phyloP scores from a whole-genome alignment of 2,888 invertebrate genomes.

The Campoletis raptor region DNA sequence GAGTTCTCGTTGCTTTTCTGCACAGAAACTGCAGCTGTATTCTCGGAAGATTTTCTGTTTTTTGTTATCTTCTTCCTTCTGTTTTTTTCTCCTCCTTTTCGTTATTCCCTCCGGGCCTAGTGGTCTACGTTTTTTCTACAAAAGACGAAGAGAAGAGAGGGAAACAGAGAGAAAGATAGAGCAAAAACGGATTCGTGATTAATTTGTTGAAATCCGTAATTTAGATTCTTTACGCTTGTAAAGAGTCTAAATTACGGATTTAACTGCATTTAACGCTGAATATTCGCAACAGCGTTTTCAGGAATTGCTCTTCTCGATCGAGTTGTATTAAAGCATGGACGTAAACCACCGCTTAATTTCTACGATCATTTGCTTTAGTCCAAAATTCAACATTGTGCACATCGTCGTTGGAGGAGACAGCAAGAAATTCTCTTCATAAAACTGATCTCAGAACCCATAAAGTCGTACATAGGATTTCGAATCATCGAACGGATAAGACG shows the following conservation, averaged over 20 bases:
- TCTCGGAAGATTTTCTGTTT: slow-evolving; percentile 48
- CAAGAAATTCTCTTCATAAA: too few relatives aligned
- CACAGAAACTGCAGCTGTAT: slow-evolving; percentile 50
- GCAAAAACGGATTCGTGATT: neutral
- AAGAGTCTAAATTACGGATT: too few relatives aligned
- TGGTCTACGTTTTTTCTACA: slow-evolving; percentile 14
- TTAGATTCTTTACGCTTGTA: too few relatives aligned
- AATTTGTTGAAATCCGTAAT: neutral
- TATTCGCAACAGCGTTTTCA: too few relatives aligned
- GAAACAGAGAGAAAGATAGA: neutral
- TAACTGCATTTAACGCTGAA: too few relatives aligned
- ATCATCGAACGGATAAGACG: too few relatives aligned
- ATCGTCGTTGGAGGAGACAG: too few relatives aligned
- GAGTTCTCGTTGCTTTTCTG: slow-evolving; percentile 41
- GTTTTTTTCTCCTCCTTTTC: slow-evolving; percentile 30
- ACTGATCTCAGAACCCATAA: too few relatives aligned
- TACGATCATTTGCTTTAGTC: slow-evolving; percentile 71
- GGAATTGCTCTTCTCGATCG: slow-evolving; percentile 47
- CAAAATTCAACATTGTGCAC: slow-evolving; percentile 63
- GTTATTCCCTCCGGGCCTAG: slow-evolving; percentile 32
- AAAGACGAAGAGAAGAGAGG: neutral
- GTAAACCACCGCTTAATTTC: slow-evolving; percentile 73
- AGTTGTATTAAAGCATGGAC: slow-evolving; percentile 69
- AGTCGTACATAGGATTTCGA: too few relatives aligned
- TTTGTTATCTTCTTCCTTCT: neutral